These are phyloP conservation scores for Botia kubotai DNA, from an alignment of 2,797 vertebrate genomes.

Conservation along the genomic window DNA sequence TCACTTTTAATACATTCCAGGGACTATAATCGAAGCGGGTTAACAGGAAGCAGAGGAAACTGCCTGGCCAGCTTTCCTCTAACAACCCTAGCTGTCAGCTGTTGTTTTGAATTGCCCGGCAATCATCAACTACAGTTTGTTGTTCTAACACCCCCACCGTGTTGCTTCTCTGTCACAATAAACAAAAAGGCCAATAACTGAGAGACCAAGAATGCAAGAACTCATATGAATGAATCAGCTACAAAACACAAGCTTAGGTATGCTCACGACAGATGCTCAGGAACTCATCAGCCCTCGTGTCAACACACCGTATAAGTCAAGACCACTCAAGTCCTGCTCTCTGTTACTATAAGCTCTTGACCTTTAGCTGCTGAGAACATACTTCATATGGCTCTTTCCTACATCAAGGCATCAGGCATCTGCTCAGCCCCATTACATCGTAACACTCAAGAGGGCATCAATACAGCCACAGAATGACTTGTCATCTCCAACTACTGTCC, in stretches of 20 bases:
- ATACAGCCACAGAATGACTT: conserved; percentile 28
- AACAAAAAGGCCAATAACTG: neutral
- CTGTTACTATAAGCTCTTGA: conserved; percentile 9
- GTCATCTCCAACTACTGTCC: conserved; percentile 43
- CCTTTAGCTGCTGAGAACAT: conserved; percentile 29
- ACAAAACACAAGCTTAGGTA: neutral
- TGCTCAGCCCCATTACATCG: conserved; percentile 41
- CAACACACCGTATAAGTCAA: conserved; percentile 3
- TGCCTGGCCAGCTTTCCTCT: conserved; percentile 32
- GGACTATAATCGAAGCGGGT: neutral
- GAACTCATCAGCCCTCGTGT: conserved; percentile 1
- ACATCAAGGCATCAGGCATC: conserved; percentile 39
- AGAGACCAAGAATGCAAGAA: neutral
- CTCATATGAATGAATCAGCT: neutral
- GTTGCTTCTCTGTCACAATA: neutral
- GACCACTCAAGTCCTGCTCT: neutral
- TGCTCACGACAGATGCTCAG: neutral
- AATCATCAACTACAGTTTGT: conserved; percentile 26
- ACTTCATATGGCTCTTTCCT: conserved; percentile 18
- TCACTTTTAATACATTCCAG: neutral
- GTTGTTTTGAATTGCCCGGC: conserved; percentile 16
- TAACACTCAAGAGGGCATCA: conserved; percentile 42
- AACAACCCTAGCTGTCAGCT: conserved; percentile 38
- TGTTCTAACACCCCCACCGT: conserved; percentile 34
- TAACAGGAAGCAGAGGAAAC: neutral